These are phyloP conservation scores for Synchiropus splendidus DNA, from an alignment of 2,113 vertebrate genomes.

Conservation along the genomic window DNA sequence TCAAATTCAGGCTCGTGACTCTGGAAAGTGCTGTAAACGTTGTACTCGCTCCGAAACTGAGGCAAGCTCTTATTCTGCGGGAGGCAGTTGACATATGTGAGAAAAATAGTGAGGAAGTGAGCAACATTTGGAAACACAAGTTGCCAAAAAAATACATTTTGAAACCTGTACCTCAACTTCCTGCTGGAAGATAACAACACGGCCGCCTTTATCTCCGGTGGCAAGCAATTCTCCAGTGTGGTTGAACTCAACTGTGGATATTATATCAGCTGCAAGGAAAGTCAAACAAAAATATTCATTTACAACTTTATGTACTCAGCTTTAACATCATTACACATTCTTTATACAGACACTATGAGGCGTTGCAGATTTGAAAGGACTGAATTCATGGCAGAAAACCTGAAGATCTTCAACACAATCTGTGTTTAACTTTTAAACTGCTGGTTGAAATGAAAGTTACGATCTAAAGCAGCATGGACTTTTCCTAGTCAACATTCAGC, in stretches of 20 bases:
- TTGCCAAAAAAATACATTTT: neutral
- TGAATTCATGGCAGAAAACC: neutral
- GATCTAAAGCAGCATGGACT: too few species aligned
- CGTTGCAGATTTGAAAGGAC: neutral
- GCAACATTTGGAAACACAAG: neutral
- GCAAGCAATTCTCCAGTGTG: slow-evolving; percentile 97
- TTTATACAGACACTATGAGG: neutral
- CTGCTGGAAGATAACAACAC: slow-evolving; percentile 97
- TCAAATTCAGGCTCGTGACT: slow-evolving; percentile 98
- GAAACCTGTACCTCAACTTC: slow-evolving; percentile 83
- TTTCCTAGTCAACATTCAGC: too few species aligned
- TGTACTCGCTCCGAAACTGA: slow-evolving; percentile 94
- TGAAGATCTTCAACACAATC: too few species aligned
- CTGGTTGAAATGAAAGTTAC: too few species aligned
- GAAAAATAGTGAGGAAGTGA: neutral
- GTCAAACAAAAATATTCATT: slow-evolving; percentile 27
- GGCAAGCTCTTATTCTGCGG: slow-evolving; percentile 86
- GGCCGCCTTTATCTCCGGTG: slow-evolving; percentile 95
- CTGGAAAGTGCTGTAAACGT: slow-evolving; percentile 99
- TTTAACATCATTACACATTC: too few species aligned
- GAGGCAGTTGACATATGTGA: neutral
- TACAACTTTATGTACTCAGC: too few species aligned
- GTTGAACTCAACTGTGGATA: slow-evolving; percentile 98
- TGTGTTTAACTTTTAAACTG: too few species aligned
- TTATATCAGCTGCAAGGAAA: slow-evolving; percentile 85